Evolutionary conservation across 2,113 vertebrate genomes (phyloP), one percentile per base, ranked within the genome.

Genomic region (Xenus cinereus): DNA sequence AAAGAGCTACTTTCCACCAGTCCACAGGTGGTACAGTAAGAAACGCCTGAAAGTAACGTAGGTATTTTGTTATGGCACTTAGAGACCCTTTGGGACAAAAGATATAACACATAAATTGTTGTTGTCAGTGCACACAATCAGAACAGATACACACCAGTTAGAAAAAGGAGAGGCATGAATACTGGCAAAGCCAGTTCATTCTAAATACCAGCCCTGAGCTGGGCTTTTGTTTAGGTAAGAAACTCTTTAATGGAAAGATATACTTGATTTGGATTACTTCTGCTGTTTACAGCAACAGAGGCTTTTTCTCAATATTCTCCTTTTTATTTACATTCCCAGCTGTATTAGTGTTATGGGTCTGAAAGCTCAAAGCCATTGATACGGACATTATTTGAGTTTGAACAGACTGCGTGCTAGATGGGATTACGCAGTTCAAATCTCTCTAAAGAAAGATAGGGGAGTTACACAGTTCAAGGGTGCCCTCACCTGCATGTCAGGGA

Each of bases 401-500:
- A 89, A 77, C 41, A 94, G 50, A 54, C 67, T 66, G 20, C 0
- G 4, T 48, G n/a, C 85, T 66, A 35, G 8, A 45, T 93, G 53
- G 59, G 92, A 94, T 97, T 90, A 79, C 50, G 54, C 18, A 39
- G 33, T 57, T 78, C 39, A 75, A 69, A 88, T 59, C 73, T 66
- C 26, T n/a, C 83, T 87, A 73, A 87, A 94, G 73, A 77, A 8
- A 96, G 81, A 85, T n/a, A 72, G 89, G 87, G 86, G 95, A 97
- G 81, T 80, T 95, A 66, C 64, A 82, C 48, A 78, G 97, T 97
- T 97, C 97, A 97, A 97, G 96, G 97, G 93, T 97, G 90, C 94
- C 89, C 77, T 95, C 89, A 94, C 89, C 75, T 95, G 95, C 85
- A 78, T 18, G 14, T 89, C 71, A 94, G 77, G 64, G 92, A 96